Base-by-base conservation (phyloP, 2,113 vertebrate species). In the Crotalus helleri region DNA sequence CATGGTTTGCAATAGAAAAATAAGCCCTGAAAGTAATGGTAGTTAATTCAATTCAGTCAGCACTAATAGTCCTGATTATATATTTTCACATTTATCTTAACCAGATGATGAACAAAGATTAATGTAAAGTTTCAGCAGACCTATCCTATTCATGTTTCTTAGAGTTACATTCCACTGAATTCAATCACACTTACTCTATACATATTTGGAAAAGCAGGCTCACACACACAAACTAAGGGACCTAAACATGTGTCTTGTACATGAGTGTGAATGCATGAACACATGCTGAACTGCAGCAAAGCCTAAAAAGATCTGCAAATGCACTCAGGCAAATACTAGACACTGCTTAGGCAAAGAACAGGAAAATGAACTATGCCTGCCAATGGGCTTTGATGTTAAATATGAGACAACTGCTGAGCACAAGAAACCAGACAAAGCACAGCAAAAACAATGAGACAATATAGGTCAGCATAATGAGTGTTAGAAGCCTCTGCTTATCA, bases 351-450 rank as follows among this genome's bases (percentile, higher is more conserved):
- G 24, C n/a, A 54, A n/a, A 90, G n/a, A 87, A 85, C n/a, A 39
- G n/a, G 24, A 87, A 90, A 49, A 61, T 15, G 64, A 53, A 49
- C 39, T 24, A 13, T 92, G 51, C 54, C 85, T 90, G 59, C 44
- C 53, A 23, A 26, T 44, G 49, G 29, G 15, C 81, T 90, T 93
- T 93, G 92, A 93, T 90, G 88, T 90, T 90, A 86, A 90, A 93
- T 93, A 90, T 90, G 74, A 93, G 89, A 93, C 89, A 90, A 93
- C 44, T 93, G 92, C 92, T 93, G 92, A 90, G 88, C 90, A 89
- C 88, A 90, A 90, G 88, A 90, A 93, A 51, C 88, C 81, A 90
- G 92, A 93, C 89, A 93, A 86, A 90, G 92, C 89, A 90, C 92
- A 93, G 88, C 51, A 85, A 49, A 87, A 90, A 90, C 89, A 93